Evolutionary conservation across 2,888 invertebrate genomes (phyloP).

Genomic region (Malachius bipustulatus): DNA sequence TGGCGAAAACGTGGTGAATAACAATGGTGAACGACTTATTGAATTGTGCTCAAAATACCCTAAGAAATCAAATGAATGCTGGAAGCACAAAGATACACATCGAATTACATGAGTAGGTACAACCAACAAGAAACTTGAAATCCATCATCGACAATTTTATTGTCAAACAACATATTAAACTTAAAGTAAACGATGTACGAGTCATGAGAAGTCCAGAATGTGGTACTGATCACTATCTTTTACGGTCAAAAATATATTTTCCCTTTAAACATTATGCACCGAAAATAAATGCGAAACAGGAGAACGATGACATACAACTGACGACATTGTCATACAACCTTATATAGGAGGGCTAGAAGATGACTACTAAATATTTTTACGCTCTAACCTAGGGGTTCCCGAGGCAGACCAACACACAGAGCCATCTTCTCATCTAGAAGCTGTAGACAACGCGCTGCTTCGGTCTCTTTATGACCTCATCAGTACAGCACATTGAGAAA

Average conservation of each 20-base stretch:
- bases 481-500: too few species aligned
- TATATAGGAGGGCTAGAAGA: constrained; percentile 1
- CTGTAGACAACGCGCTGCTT: not conserved
- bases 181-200: not conserved
- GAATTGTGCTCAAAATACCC: constrained; percentile 1
- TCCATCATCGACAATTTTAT: not conserved
- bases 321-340: not conserved
- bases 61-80: not conserved
- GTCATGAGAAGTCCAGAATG: constrained; percentile 1
- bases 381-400: too few species aligned
- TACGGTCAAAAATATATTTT: constrained; percentile 3
- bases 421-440: too few species aligned
- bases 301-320: not conserved
- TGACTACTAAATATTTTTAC: constrained; percentile 1
- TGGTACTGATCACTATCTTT: constrained; percentile 1
- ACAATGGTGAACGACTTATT: constrained; percentile 1
- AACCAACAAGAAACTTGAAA: constrained; percentile 1
- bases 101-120: constrained; percentile 1
- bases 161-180: not conserved
- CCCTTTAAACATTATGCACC: not conserved
- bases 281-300: not conserved
- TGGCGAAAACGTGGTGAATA: constrained; percentile 1
- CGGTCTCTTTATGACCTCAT: too few species aligned
- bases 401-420: not conserved
- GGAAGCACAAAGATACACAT: not conserved